These are phyloP conservation scores for Phrynosoma blainvillii DNA, from an alignment of 2,113 vertebrate species.

Conservation along the genomic window DNA sequence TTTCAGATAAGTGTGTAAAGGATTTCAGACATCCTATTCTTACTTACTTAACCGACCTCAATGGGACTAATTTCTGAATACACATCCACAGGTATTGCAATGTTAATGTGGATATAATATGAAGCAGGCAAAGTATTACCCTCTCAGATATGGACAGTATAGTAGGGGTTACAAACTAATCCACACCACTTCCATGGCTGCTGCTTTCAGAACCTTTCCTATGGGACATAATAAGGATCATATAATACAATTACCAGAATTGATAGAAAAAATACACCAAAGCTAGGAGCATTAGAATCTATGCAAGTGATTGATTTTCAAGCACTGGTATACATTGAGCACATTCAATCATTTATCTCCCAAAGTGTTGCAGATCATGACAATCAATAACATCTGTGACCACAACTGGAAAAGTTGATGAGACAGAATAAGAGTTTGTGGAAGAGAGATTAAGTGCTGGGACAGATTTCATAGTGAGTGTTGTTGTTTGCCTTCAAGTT, in stretches of 20 bases:
- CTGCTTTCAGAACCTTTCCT: not conserved
- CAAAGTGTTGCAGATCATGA: slow-evolving; percentile 10
- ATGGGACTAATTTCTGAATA: not conserved
- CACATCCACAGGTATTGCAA: not conserved
- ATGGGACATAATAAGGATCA: not conserved
- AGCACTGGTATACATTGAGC: not conserved
- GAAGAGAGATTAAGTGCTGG: not conserved
- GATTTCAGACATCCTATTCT: no score
- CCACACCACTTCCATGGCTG: not conserved
- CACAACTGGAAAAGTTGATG: not conserved
- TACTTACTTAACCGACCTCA: no score
- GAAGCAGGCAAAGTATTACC: not conserved
- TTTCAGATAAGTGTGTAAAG: not conserved
- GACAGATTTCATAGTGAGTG: not conserved
- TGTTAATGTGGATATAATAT: not conserved
- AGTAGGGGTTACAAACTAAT: not conserved
- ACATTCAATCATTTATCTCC: slow-evolving; percentile 3
- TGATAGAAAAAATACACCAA: not conserved
- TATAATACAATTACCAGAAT: not conserved
- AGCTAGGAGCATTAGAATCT: not conserved
- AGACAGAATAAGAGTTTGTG: rapidly evolving
- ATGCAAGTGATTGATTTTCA: slow-evolving; percentile 5
- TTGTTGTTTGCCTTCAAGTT: no score
- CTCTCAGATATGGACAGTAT: not conserved
- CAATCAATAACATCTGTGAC: slow-evolving; percentile 13